Conservation (phyloP, 2,888 invertebrate genomes). For the Cheilosia scutellata region DNA sequence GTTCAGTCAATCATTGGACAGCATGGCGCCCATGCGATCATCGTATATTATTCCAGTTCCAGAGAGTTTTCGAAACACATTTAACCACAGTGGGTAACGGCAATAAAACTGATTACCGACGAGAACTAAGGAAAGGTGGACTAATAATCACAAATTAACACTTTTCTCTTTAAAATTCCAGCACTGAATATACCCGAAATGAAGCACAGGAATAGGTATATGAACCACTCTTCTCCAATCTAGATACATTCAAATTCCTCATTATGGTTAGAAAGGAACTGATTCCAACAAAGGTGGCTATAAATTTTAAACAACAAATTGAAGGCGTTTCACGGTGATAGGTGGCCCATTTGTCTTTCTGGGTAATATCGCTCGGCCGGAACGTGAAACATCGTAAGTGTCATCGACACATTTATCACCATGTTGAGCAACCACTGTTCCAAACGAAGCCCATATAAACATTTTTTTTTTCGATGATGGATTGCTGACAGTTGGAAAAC, state of each 20-base stretch:
- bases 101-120: background rate
- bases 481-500: slow-evolving; percentile 41
- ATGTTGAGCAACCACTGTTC: slow-evolving; percentile 16
- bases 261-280: slow-evolving; percentile 4
- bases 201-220: no score
- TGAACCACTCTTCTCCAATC: no score
- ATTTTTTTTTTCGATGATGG: slow-evolving; percentile 39
- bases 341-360: slow-evolving; percentile 2
- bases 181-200: no score
- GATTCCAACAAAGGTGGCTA: background rate
- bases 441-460: background rate
- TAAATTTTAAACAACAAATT: slow-evolving; percentile 17
- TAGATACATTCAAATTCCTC: slow-evolving; percentile 8
- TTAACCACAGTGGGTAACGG: background rate
- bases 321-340: slow-evolving; percentile 28
- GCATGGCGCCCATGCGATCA: no score
- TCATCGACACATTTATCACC: slow-evolving; percentile 49
- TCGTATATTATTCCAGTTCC: background rate
- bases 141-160: background rate
- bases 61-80: background rate
- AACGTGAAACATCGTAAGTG: slow-evolving; percentile 25
- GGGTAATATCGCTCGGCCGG: slow-evolving; percentile 1
- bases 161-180: background rate
- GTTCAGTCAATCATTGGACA: no score
- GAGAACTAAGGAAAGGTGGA: background rate